Evolutionary conservation across 2,888 invertebrate species (phyloP), one percentile per base, ranked within the genome.

Genomic region (Halictus quadricinctus): DNA sequence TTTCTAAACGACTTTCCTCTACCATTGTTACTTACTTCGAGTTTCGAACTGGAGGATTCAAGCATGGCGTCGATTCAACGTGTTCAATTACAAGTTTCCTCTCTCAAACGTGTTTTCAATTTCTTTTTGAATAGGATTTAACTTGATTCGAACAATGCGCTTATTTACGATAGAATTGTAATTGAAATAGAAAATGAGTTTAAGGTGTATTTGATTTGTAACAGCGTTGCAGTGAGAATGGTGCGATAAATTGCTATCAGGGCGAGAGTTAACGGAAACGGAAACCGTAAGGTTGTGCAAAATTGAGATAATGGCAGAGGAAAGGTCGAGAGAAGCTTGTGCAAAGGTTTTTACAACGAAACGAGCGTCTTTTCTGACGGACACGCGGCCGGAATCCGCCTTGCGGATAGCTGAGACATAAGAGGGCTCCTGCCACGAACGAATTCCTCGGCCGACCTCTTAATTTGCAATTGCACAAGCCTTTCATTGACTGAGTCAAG

Each of bases 401-500:
- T 72, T 46, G 54, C n/a, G 54, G 69, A 48, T 58, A 36, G 15
- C 25, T 12, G 48, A 43, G 50, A 50, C 74, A 76, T 72, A 84
- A 84, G 70, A 70, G 43, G 29, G 41, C 70, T 85, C 74, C 74
- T 21, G 69, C 43, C n/a, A 54, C 78, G 73, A 73, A 58, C 64
- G 54, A 86, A 86, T 86, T 85, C 86, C 81, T 76, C 43, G 43
- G 43, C 0, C 83, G 76, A 78, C 75, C 83, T 87, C 78, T 87
- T 80, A 91, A 91, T 91, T 92, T 80, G 86, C 89, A 90, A 91
- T 91, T 90, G 89, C 88, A 90, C 91, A 90, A 91, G 90, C 90
- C 90, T 89, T 86, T 91, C 92, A 91, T 93, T 93, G 92, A 92
- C 92, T 90, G 80, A 85, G 90, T 92, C 91, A 93, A 92, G 90